Evolutionary conservation across 2,797 vertebrate species (phyloP).

Genomic region (Malurus leucopterus): DNA sequence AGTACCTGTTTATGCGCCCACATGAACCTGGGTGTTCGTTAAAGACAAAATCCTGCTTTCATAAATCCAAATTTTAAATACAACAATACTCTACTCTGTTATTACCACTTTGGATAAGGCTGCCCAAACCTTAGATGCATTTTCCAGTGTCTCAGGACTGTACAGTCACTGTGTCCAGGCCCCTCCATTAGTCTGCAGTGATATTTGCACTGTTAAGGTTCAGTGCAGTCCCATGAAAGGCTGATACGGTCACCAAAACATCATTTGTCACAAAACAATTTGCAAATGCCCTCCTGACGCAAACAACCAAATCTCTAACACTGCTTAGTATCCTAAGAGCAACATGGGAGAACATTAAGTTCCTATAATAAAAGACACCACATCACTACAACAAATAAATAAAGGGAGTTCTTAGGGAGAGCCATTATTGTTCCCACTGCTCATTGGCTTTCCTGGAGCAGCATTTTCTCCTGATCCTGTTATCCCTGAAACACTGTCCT

Average conservation of each 20-base stretch:
- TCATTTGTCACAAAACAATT: neutral
- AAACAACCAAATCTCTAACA: neutral
- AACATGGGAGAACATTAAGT: neutral
- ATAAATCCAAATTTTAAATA: neutral
- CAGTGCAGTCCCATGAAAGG: neutral
- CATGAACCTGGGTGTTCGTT: neutral
- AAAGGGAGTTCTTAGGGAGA: neutral
- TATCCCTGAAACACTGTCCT: neutral
- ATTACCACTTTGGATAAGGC: neutral
- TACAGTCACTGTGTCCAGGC: neutral
- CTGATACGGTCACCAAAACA: neutral
- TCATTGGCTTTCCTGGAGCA: neutral
- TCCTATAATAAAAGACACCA: neutral
- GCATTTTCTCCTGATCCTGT: accelerated
- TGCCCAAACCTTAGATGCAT: neutral
- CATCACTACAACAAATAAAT: neutral
- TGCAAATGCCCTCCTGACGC: neutral
- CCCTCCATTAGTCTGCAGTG: neutral
- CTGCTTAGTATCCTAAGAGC: neutral
- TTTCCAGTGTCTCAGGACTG: neutral
- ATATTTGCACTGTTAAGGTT: neutral
- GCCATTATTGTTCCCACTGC: neutral
- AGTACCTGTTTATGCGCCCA: neutral
- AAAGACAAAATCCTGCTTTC: neutral
- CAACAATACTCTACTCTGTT: neutral